A percentile compares a stretch with the other conserved stretches of the same genome.
phyloP scores from a whole-genome alignment of 2,888 invertebrate species.

The Cyrtodaria siliqua region DNA sequence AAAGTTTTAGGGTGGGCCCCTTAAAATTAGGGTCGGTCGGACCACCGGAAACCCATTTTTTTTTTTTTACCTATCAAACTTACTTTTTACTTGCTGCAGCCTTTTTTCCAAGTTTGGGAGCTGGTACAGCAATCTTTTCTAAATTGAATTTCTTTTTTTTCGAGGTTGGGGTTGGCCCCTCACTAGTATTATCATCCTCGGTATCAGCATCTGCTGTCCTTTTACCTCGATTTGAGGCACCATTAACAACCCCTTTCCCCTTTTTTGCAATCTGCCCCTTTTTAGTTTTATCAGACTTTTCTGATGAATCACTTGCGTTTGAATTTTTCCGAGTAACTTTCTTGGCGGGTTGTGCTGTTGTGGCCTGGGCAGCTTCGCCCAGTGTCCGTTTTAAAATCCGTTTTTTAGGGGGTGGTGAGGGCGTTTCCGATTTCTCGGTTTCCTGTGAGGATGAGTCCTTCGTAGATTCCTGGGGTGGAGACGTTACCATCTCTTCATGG shows the following conservation, averaged over 20 bases:
- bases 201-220: not conserved
- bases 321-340: slow-evolving; percentile 29
- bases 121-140: slow-evolving; percentile 56
- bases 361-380: slow-evolving; percentile 30
- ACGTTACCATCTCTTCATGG: slow-evolving; percentile 31
- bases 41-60: too few relatives aligned
- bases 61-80: slow-evolving; percentile 9
- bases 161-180: slow-evolving; percentile 25
- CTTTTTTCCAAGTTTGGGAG: slow-evolving; percentile 43
- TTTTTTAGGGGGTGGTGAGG: slow-evolving; percentile 54
- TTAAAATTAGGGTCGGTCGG: too few relatives aligned
- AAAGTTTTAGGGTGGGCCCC: too few relatives aligned
- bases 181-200: slow-evolving; percentile 6
- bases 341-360: slow-evolving; percentile 23
- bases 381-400: slow-evolving; percentile 53
- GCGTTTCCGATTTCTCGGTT: slow-evolving; percentile 14
- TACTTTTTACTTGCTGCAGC: slow-evolving; percentile 33
- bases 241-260: slow-evolving; percentile 25
- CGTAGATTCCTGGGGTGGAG: slow-evolving; percentile 32
- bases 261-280: slow-evolving; percentile 30
- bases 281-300: slow-evolving; percentile 20
- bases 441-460: slow-evolving; percentile 34
- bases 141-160: slow-evolving; percentile 50
- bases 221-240: slow-evolving; percentile 20
- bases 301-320: slow-evolving; percentile 19